These are phyloP conservation scores for Notamacropus eugenii DNA, from an alignment of 2,797 vertebrate species.

Conservation along the genomic window DNA sequence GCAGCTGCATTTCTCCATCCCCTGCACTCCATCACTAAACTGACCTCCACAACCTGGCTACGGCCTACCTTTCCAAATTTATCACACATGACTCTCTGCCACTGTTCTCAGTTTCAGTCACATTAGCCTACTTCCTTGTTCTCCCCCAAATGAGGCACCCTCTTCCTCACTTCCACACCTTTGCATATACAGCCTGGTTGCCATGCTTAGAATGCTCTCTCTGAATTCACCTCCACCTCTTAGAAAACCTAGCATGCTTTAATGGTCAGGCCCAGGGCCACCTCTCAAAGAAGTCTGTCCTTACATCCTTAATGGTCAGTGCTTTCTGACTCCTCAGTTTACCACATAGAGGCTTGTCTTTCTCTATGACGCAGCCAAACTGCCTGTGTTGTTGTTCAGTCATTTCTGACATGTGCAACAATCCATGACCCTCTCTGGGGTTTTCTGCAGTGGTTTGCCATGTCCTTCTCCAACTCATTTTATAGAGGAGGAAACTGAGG, in stretches of 20 bases:
- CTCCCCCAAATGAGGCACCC: rapidly evolving
- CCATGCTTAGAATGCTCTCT: neutral
- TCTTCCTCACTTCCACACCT: neutral
- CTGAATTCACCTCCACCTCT: neutral
- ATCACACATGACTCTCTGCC: neutral
- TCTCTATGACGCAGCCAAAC: neutral
- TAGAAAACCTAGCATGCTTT: neutral
- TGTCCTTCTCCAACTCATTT: neutral
- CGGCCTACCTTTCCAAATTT: neutral
- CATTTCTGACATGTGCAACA: neutral
- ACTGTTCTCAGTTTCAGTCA: rapidly evolving
- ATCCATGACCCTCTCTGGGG: neutral
- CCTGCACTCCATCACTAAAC: rapidly evolving
- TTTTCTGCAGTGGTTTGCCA: neutral
- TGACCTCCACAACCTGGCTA: neutral
- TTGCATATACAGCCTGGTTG: too few relatives aligned
- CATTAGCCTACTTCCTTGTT: neutral
- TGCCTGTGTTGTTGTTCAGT: neutral
- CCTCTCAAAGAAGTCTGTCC: neutral
- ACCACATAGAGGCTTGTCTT: neutral
- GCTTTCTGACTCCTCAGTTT: neutral
- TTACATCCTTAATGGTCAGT: neutral
- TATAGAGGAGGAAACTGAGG: neutral
- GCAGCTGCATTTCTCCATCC: rapidly evolving
- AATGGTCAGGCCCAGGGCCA: neutral